Conservation (phyloP, 2,888 invertebrate species). For the Andrena bucephala region DNA sequence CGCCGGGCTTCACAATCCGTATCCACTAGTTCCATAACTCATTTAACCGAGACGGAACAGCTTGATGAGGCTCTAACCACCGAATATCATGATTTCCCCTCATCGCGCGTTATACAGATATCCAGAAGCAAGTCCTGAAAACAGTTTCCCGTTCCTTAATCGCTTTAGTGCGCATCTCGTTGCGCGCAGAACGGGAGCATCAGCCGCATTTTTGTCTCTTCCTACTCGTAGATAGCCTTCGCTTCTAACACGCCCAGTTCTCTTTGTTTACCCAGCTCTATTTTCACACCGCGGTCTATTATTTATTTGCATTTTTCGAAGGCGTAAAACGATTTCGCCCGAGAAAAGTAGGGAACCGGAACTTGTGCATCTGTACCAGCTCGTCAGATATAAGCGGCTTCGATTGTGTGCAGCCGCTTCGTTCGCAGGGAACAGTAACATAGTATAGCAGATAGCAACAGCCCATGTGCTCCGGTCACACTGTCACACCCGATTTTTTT, state of each 20-base stretch:
- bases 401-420: neutral
- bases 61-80: neutral
- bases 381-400: neutral
- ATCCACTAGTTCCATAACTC: neutral
- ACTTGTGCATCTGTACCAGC: neutral
- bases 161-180: conserved; percentile 6
- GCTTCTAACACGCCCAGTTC: conserved; percentile 9
- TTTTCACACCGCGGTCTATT: neutral
- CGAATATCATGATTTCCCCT: neutral
- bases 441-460: neutral
- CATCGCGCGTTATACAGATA: neutral
- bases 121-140: neutral
- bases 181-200: conserved; percentile 26
- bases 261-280: conserved; percentile 5
- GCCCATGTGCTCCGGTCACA: neutral
- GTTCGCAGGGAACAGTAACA: neutral
- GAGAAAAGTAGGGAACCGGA: neutral
- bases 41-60: neutral
- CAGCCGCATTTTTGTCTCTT: conserved; percentile 20
- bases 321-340: neutral
- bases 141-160: neutral
- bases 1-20: neutral
- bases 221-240: neutral
- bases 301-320: conserved; percentile 9
- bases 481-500: neutral